Percentiles rank a stretch among this genome's conserved stretches.
phyloP scores from a whole-genome alignment of 2,888 invertebrate species.

The Tipula confusa region DNA sequence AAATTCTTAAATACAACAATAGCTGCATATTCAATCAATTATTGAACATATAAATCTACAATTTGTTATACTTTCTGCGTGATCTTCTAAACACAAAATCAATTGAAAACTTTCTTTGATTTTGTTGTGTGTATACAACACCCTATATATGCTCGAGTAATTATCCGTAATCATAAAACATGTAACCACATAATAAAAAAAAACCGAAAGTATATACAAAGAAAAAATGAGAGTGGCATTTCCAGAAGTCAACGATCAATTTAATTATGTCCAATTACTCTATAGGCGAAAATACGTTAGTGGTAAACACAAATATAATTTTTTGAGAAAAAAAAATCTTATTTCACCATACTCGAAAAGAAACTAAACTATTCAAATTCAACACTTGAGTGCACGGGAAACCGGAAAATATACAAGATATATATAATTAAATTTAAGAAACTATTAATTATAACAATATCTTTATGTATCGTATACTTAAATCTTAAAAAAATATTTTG shows the following conservation, averaged over 20 bases:
- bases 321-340: background rate
- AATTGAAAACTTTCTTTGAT: background rate
- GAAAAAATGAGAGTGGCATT: background rate
- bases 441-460: background rate
- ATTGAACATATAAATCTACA: background rate
- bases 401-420: background rate
- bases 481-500: background rate
- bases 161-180: background rate
- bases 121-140: background rate
- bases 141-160: background rate
- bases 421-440: background rate
- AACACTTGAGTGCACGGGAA: constrained; percentile 3
- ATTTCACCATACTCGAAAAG: background rate
- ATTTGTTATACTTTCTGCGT: background rate
- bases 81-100: background rate
- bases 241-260: background rate
- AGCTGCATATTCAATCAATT: background rate
- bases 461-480: background rate
- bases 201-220: background rate
- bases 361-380: background rate
- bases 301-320: background rate
- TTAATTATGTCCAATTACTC: background rate
- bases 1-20: background rate
- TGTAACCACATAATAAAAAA: background rate
- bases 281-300: background rate